Percentiles rank a stretch among this genome's conserved stretches.
Conservation (phyloP, 2,113 vertebrate species). For the Thymallus thymallus region DNA sequence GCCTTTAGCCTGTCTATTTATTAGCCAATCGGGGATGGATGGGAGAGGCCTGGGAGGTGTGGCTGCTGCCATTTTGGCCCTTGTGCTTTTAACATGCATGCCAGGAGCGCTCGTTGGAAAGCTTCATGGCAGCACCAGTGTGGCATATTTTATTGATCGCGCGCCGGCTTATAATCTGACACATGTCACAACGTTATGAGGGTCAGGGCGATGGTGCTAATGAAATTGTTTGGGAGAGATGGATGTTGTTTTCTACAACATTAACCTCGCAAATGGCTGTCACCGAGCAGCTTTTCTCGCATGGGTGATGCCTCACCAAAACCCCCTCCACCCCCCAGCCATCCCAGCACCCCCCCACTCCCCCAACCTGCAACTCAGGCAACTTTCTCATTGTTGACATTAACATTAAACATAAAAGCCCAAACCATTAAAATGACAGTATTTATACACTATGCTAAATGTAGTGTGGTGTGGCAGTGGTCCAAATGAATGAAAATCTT, state of each 20-base stretch:
- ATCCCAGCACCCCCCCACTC: conserved; percentile 11
- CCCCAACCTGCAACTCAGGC: conserved; percentile 42
- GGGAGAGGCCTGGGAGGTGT: conserved; percentile 68
- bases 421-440: conserved; percentile 81
- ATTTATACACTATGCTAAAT: conserved; percentile 77
- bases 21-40: conserved; percentile 80
- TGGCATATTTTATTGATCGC: conserved; percentile 90
- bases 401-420: conserved; percentile 83
- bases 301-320: conserved; percentile 36
- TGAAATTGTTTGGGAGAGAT: conserved; percentile 70
- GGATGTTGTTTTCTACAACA: conserved; percentile 96
- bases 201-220: conserved; percentile 86
- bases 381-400: conserved; percentile 80
- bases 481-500: conserved; percentile 85
- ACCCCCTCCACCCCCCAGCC: conserved; percentile 2
- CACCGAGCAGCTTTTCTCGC: conserved; percentile 76
- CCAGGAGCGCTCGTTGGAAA: conserved; percentile 72
- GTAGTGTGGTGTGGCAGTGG: conserved; percentile 68
- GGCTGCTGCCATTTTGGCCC: conserved; percentile 75
- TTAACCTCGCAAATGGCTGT: conserved; percentile 97
- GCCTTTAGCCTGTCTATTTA: conserved; percentile 85
- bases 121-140: conserved; percentile 61
- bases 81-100: conserved; percentile 59
- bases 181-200: conserved; percentile 87
- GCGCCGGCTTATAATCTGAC: conserved; percentile 88